Conservation (phyloP, 1,140 invertebrate species). For the Archegozetes longisetosus region DNA sequence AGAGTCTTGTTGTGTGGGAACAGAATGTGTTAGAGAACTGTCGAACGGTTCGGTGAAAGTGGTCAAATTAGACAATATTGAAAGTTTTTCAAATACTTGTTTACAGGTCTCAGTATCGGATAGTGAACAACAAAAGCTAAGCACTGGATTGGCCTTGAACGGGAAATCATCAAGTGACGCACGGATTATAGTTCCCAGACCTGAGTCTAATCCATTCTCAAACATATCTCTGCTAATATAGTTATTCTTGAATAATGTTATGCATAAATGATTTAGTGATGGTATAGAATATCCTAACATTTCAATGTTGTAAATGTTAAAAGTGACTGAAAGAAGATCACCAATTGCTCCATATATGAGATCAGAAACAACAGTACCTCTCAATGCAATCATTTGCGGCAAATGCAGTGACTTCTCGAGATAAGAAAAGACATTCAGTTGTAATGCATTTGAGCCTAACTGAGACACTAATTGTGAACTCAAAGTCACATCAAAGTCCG, state of each 20-base stretch:
- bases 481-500: not conserved
- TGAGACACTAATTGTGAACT: slow-evolving; percentile 14
- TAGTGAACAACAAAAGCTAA: slow-evolving; percentile 3
- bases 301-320: slow-evolving; percentile 11
- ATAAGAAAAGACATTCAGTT: slow-evolving; percentile 28
- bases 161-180: slow-evolving; percentile 8
- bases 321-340: slow-evolving; percentile 1
- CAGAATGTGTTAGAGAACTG: not conserved
- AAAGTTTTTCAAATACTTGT: not conserved
- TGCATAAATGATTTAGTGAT: not conserved
- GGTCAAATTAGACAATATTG: not conserved
- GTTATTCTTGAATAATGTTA: slow-evolving; percentile 2
- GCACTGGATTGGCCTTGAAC: not conserved
- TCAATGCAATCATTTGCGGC: not conserved
- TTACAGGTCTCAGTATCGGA: not conserved
- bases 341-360: slow-evolving; percentile 7
- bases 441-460: slow-evolving; percentile 28
- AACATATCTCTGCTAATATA: slow-evolving; percentile 9
- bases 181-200: slow-evolving; percentile 1
- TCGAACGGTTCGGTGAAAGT: slow-evolving; percentile 6
- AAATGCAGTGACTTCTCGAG: not conserved
- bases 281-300: not conserved
- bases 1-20: not conserved
- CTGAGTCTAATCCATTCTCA: not conserved
- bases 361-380: slow-evolving; percentile 3